phyloP scores from a whole-genome alignment of 2,113 vertebrate species.

The Onychostruthus taczanowskii region DNA sequence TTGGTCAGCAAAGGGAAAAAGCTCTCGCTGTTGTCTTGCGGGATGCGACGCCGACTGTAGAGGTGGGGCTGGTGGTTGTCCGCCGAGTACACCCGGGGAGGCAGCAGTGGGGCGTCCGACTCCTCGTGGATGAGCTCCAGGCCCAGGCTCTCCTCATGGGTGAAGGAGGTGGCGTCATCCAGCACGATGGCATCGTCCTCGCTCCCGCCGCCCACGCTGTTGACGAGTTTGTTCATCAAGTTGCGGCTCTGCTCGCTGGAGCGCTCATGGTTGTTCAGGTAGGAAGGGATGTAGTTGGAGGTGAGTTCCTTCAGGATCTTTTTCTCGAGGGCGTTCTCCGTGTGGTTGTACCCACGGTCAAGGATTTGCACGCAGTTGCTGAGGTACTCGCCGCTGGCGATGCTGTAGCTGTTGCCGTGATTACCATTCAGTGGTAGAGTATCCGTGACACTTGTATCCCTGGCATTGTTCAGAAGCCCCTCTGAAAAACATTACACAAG shows the following conservation, averaged over 20 bases:
- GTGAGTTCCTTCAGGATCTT: constrained; percentile 99
- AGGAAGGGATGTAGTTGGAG: constrained; percentile 96
- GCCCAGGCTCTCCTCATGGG: constrained; percentile 89
- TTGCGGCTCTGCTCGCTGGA: constrained; percentile 90
- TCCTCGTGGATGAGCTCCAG: constrained; percentile 94
- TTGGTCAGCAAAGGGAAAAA: constrained; percentile 94
- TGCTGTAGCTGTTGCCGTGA: constrained; percentile 98
- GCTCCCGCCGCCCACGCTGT: constrained; percentile 85
- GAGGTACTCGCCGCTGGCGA: constrained; percentile 94
- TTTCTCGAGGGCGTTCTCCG: constrained; percentile 95
- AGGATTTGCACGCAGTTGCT: constrained; percentile 99
- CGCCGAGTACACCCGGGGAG: constrained; percentile 79
- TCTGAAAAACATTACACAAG: constrained; percentile 88
- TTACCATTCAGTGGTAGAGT: constrained; percentile 99
- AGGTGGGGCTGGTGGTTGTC: constrained; percentile 86
- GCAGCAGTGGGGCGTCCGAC: constrained; percentile 87
- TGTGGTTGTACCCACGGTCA: constrained; percentile 92
- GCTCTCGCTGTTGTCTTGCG: constrained; percentile 95
- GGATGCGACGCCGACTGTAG: constrained; percentile 84
- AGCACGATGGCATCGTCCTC: constrained; percentile 87
- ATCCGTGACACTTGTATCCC: constrained; percentile 99
- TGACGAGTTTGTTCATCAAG: constrained; percentile 95
- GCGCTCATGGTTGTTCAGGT: constrained; percentile 95
- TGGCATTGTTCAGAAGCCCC: constrained; percentile 99
- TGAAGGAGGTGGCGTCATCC: constrained; percentile 86